Conservation (phyloP, 2,113 vertebrate genomes). For the Eira barbara region DNA sequence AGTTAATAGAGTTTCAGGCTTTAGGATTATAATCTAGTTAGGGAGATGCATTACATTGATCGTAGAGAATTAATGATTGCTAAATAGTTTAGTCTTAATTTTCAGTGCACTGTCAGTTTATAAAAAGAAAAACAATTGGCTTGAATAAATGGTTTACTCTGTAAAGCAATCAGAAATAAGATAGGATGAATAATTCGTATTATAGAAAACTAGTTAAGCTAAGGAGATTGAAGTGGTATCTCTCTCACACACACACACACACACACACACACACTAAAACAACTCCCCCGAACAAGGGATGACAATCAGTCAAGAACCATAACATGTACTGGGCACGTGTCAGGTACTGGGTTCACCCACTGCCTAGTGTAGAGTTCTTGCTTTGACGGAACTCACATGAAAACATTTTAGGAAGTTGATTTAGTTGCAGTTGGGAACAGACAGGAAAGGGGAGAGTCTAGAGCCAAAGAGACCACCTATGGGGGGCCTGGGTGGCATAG, state of each 20-base stretch:
- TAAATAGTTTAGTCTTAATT: slow-evolving; percentile 53
- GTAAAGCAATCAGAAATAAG: slow-evolving; percentile 21
- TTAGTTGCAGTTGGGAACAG: neutral
- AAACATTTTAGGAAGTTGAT: neutral
- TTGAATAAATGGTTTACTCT: slow-evolving; percentile 12
- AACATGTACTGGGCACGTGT: no score
- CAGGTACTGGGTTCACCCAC: neutral
- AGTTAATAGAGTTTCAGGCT: neutral
- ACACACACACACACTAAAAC: neutral
- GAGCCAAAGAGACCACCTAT: neutral
- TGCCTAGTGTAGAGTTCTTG: neutral
- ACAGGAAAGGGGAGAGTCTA: neutral
- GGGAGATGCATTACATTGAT: slow-evolving; percentile 29
- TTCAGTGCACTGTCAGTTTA: slow-evolving; percentile 43
- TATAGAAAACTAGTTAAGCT: neutral
- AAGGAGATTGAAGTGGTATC: neutral
- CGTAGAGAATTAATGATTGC: slow-evolving; percentile 42
- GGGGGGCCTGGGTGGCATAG: neutral
- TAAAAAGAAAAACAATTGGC: slow-evolving; percentile 44
- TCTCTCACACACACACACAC: neutral
- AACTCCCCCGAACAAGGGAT: neutral
- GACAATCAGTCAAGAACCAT: neutral
- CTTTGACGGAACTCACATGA: neutral
- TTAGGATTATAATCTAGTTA: slow-evolving; percentile 27
- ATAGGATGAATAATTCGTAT: slow-evolving; percentile 25